These are phyloP conservation scores for Anser cygnoides DNA, from an alignment of 2,113 vertebrate genomes.

Conservation along the genomic window DNA sequence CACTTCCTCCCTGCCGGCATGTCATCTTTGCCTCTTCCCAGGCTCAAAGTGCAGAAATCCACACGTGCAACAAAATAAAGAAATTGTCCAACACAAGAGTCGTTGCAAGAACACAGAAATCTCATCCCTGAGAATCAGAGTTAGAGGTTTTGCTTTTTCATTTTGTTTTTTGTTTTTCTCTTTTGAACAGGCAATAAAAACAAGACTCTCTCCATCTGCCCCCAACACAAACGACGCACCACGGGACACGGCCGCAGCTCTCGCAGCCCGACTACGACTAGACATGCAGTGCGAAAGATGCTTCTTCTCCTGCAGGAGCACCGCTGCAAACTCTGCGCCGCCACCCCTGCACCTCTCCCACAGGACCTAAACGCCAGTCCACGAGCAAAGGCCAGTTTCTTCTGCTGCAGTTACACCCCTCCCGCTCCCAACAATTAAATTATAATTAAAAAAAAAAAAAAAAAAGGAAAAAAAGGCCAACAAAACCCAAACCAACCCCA, in stretches of 20 bases:
- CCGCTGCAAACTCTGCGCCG: constrained; percentile 26
- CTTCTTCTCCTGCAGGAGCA: constrained; percentile 44
- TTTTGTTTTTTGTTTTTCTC: neutral
- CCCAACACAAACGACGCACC: neutral
- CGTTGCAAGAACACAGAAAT: constrained; percentile 27
- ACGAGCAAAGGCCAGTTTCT: neutral
- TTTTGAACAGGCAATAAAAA: constrained; percentile 43
- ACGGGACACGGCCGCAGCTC: neutral
- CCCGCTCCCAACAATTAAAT: neutral
- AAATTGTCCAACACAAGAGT: neutral
- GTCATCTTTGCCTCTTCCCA: neutral
- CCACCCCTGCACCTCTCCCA: constrained; percentile 61
- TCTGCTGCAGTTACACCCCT: neutral
- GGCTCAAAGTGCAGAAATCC: constrained; percentile 41
- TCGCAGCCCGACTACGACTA: constrained; percentile 18
- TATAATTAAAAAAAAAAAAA: no score
- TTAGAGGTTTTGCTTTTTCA: constrained; percentile 52
- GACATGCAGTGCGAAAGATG: constrained; percentile 55
- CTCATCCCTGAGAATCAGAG: constrained; percentile 77
- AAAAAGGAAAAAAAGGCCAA: neutral
- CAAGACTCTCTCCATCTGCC: constrained; percentile 54
- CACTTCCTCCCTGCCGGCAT: neutral
- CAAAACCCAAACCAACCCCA: constrained; percentile 12
- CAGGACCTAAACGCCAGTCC: neutral
- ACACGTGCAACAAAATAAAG: neutral